phyloP scores from a whole-genome alignment of 2,888 invertebrate genomes.

The Emmelina monodactyla region DNA sequence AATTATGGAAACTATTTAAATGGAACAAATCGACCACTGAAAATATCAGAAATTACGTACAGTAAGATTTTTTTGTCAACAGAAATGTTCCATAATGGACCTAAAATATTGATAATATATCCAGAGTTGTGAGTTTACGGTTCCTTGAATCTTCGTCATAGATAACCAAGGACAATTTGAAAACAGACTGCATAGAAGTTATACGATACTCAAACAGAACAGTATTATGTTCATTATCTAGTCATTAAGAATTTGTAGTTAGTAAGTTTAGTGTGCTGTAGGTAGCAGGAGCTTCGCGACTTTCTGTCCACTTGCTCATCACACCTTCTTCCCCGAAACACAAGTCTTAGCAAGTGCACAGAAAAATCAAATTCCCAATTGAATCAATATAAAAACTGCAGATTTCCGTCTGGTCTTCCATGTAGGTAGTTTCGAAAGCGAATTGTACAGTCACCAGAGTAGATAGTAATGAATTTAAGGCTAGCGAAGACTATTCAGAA shows the following conservation, averaged over 20 bases:
- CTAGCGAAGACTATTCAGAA: too few relatives aligned
- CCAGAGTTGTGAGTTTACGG: too few relatives aligned
- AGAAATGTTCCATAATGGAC: too few relatives aligned
- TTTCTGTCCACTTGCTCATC: constrained; percentile 27
- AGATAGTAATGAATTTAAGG: constrained; percentile 20
- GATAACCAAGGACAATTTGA: constrained; percentile 13
- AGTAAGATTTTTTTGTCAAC: too few relatives aligned
- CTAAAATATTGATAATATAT: too few relatives aligned
- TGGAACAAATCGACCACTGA: too few relatives aligned
- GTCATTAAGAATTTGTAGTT: constrained; percentile 22
- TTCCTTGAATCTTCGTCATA: too few relatives aligned
- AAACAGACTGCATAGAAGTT: constrained; percentile 22
- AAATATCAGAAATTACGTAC: too few relatives aligned
- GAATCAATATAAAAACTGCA: background rate
- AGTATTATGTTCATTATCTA: constrained; percentile 40
- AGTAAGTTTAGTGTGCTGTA: constrained; percentile 25
- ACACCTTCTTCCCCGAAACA: constrained; percentile 16
- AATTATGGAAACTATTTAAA: too few relatives aligned
- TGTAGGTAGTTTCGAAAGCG: constrained; percentile 14
- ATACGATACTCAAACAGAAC: constrained; percentile 17
- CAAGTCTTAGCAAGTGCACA: constrained; percentile 22
- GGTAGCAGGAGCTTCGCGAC: constrained; percentile 28
- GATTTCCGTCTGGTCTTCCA: constrained; percentile 27
- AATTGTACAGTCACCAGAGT: constrained; percentile 20
- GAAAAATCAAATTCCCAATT: constrained; percentile 23